Evolutionary conservation across 1,140 invertebrate genomes (phyloP).

Genomic region (Drosophila arizonae): DNA sequence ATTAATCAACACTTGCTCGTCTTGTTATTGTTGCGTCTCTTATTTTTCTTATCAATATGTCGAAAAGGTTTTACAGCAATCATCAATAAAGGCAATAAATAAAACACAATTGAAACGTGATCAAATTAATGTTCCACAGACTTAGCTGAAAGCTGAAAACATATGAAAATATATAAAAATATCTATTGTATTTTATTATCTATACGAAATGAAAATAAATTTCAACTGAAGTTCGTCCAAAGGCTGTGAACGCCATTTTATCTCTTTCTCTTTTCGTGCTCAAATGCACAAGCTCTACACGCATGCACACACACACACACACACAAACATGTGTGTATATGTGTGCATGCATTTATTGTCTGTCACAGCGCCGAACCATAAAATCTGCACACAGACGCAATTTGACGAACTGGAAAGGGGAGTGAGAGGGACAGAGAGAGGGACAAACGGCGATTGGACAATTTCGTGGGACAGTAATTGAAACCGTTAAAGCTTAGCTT

Average conservation of each 20-base stretch:
- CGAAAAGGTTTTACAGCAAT: conserved; percentile 16
- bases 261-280: not conserved
- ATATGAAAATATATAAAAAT: not conserved
- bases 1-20: conserved; percentile 68
- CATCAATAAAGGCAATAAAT: conserved; percentile 6
- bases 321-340: not conserved
- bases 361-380: conserved; percentile 29
- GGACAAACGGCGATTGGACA: conserved; percentile 22
- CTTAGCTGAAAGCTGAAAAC: not conserved
- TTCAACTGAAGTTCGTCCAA: not conserved
- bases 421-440: not conserved
- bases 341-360: not conserved
- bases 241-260: no score
- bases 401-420: conserved; percentile 13
- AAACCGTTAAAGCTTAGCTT: conserved; percentile 70
- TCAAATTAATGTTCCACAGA: no score
- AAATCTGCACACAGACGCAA: conserved; percentile 64
- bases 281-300: not conserved
- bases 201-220: not conserved
- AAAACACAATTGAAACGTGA: not conserved
- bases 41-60: conserved; percentile 48
- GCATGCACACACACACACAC: not conserved
- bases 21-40: conserved; percentile 36
- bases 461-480: conserved; percentile 66
- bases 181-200: no score